Evolutionary conservation across 2,797 vertebrate species (phyloP), one percentile per base, ranked within the genome.

Genomic region (Mastacembelus armatus): DNA sequence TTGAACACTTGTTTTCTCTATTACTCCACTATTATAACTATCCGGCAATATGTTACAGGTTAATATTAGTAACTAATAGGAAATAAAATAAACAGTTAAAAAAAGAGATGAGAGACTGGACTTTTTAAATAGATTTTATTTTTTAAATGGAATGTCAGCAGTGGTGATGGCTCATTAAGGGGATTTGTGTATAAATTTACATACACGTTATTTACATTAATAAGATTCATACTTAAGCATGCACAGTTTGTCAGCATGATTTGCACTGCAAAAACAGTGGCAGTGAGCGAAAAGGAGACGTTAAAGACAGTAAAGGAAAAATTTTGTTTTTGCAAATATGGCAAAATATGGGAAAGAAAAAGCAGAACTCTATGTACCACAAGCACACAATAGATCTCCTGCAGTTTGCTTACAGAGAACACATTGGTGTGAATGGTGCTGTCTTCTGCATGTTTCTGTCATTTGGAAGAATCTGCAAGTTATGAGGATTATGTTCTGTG

Each of bases 71-170:
- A 65, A 71, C 66, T 56, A 76, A 52, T 88, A 51, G 87, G 66
- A 47, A 74, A 86, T 77, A 79, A 78, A 89, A 71, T 35, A 12
- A 68, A 71, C 4, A 4, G 61, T 65, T 55, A 78, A 91, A 86
- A 77, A 40, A 85, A 69, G 76, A 69, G 10, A 56, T n/a, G 16
- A 18, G 7, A 44, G 26, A 22, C 40, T 71, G 33, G 38, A 57
- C 16, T 10, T 45, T 50, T 63, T 3, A 30, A 44, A 27, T 47
- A 7, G 48, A 5, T 54, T 79, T 74, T 42, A 26, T 75, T 88
- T 82, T 74, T 39, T 0, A 45, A 65, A 45, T 63, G 51, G 32
- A 83, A 88, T 83, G 66, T 87, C 38, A 71, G 51, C 79, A 71
- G 81, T 68, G 60, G 64, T 18, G 49, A 59, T 57, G 70, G 40